Percentiles rank a stretch among this genome's conserved stretches.
Conservation (phyloP, 2,888 invertebrate species). For the Phyllotreta cruciferae region DNA sequence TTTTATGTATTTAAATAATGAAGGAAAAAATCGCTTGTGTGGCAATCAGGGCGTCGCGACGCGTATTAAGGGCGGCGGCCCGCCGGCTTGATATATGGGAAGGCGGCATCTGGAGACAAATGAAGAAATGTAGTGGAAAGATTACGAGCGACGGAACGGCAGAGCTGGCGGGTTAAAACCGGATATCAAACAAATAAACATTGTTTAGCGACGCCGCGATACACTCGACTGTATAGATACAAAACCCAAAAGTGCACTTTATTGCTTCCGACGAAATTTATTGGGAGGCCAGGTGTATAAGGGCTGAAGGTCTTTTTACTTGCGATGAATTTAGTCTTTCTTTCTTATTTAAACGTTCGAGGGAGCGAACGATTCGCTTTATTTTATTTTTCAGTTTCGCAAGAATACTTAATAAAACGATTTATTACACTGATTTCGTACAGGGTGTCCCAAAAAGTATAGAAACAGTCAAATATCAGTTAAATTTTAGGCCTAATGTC, state of each 20-base stretch:
- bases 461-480: too few species aligned
- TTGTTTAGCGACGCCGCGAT: conserved; percentile 46
- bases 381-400: conserved; percentile 6
- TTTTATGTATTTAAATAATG: too few species aligned
- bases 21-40: too few species aligned
- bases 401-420: too few species aligned
- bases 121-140: conserved; percentile 55
- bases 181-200: conserved; percentile 56
- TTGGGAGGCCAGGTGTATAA: conserved; percentile 24
- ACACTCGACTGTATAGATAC: conserved; percentile 28
- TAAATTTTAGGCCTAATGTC: too few species aligned
- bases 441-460: too few species aligned
- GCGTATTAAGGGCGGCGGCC: conserved; percentile 35
- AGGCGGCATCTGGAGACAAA: conserved; percentile 51
- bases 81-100: conserved; percentile 48
- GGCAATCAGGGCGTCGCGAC: conserved; percentile 15
- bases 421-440: too few species aligned
- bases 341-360: conserved; percentile 5
- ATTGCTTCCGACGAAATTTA: conserved; percentile 36
- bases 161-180: conserved; percentile 47
- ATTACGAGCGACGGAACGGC: conserved; percentile 47
- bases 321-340: background rate
- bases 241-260: conserved; percentile 36
- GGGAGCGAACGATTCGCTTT: conserved; percentile 3
- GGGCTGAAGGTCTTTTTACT: background rate